Percentiles rank a stretch among this genome's conserved stretches.
Conservation (phyloP, 2,797 vertebrate genomes). For the Nannoperca obscura region DNA sequence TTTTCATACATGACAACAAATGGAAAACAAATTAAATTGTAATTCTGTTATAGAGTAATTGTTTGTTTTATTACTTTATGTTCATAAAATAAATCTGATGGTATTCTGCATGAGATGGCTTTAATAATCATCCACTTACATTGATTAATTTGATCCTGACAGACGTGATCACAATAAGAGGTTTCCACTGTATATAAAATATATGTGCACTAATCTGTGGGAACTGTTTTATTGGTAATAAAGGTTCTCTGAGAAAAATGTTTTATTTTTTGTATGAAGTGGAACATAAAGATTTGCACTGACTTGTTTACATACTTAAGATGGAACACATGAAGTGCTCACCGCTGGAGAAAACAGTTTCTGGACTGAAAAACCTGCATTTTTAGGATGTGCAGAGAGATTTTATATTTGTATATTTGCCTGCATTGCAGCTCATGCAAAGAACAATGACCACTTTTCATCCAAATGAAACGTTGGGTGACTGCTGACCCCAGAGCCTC, state of each 20-base stretch:
- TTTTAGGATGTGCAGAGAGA: neutral
- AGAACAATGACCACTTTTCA: neutral
- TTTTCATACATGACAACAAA: no score
- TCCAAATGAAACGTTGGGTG: neutral
- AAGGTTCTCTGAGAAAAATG: slow-evolving; percentile 27
- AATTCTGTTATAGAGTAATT: no score
- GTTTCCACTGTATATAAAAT: neutral
- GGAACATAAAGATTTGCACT: slow-evolving; percentile 3
- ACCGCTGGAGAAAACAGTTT: neutral
- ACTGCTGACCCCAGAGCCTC: no score
- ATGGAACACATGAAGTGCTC: neutral
- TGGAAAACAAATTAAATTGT: no score
- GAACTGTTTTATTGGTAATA: slow-evolving; percentile 32
- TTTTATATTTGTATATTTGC: neutral
- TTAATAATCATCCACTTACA: no score
- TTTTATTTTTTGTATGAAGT: slow-evolving; percentile 25
- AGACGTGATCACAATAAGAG: no score
- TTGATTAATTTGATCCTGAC: no score
- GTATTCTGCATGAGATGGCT: no score
- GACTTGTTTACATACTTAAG: slow-evolving; percentile 21
- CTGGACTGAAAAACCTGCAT: neutral
- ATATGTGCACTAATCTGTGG: slow-evolving; percentile 10
- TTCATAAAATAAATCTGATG: no score
- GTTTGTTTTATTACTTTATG: no score
- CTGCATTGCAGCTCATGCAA: neutral